Evolutionary conservation across 2,888 invertebrate species (phyloP), one percentile per base, ranked within the genome.

Genomic region (Macaria liturata): DNA sequence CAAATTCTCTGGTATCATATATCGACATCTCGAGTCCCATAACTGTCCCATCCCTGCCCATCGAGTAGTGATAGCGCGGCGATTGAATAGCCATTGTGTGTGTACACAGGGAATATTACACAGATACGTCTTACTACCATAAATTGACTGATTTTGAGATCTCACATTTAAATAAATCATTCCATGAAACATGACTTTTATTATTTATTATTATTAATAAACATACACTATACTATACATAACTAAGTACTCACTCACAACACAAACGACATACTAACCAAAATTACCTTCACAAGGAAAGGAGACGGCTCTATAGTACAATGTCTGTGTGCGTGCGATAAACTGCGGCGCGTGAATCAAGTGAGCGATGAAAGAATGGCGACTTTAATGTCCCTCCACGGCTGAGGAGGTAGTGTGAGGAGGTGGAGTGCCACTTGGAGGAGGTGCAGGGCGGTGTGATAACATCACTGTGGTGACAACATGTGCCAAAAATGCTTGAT

Each of bases 61-160:
- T 58, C 46, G 46, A 49, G 40, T 31, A 9, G 59, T 54, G 59
- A 51, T 54, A 59, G 59, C 43, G 20, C 37, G 45, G 32, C 59
- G 50, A 59, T 59, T 59, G 59, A 59, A 59, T 54, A 47, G 59
- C 54, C 48, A 54, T 59, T 59, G 59, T 59, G 54, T 46, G 54
- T 51, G 54, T 47, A 30, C 54, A 20, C 20, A 20, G 20, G 20
- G 20, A 20, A 20, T 20, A 20, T 20, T 20, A 20, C 20, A 20
- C 2, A 20, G 20, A 2, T 20, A 20, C 20, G 20, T 20, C 2
- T 2, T 1, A 20, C 20, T n/a, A n/a, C n/a, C n/a, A n/a, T n/a
- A 20, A 20, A 20, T 20, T 20, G 20, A 20, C 20, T 20, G 20
- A 20, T 20, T 20, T 20, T 20, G 20, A 20, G 20, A 20, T 20